phyloP scores from a whole-genome alignment of 2,888 invertebrate species.

The Candidula unifasciata region DNA sequence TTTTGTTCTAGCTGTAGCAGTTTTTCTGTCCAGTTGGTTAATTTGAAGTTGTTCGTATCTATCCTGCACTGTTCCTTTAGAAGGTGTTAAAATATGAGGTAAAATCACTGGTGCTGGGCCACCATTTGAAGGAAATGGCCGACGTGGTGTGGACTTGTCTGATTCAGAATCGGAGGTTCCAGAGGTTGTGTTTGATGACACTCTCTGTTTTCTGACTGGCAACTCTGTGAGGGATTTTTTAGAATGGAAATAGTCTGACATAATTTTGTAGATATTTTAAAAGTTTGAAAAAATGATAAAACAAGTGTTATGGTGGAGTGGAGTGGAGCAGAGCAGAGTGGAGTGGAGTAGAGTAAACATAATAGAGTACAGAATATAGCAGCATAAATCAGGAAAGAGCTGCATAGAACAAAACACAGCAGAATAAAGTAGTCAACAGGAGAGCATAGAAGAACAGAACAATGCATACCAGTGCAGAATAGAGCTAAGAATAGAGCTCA shows the following conservation, averaged over 20 bases:
- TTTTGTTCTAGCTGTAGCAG: constrained; percentile 13
- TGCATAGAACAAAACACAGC: too few species aligned
- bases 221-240: neutral
- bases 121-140: neutral
- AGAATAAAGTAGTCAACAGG: too few species aligned
- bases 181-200: constrained; percentile 24
- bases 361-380: too few species aligned
- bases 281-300: neutral
- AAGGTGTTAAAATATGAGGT: neutral
- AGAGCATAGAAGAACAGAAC: too few species aligned
- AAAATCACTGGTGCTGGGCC: constrained; percentile 12
- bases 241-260: neutral
- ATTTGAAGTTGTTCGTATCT: constrained; percentile 22
- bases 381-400: too few species aligned
- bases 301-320: neutral
- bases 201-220: constrained; percentile 23
- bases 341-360: too few species aligned
- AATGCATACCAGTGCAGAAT: too few species aligned
- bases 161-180: constrained; percentile 41
- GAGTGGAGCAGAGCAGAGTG: too few species aligned
- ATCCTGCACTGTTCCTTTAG: neutral
- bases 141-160: constrained; percentile 24
- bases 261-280: too few species aligned
- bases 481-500: too few species aligned
- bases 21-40: constrained; percentile 27